Base-by-base conservation (phyloP, 2,113 vertebrate genomes). In the Oophaga pumilio region DNA sequence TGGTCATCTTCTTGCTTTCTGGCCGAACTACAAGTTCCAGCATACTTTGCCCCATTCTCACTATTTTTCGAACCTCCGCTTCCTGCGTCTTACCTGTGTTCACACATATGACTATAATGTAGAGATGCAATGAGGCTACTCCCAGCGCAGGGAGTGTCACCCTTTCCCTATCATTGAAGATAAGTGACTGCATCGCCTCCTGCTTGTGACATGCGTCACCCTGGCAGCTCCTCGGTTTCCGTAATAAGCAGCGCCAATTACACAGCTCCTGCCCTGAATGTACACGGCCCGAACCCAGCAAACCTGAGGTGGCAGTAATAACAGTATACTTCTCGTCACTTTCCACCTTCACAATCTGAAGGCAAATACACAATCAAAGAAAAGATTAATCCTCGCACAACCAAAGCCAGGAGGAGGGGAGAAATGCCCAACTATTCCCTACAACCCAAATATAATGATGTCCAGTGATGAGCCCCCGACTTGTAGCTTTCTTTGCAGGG, bases 331-430 rank as follows among this genome's bases (percentile, higher is more conserved):
- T 52, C 68, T 62, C 56, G 76, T 18, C 62, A 52, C 83, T 69
- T 26, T 24, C 24, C 57, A 82, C 82, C 17, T 43, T 20, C 53
- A 43, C 71, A 85, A 76, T 85, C 84, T 59, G 8, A 60, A 60
- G 84, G 33, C 71, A 85, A 85, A 85, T 71, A 85, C 15, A 22
- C 68, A 50, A 76, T 77, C 28, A n/a, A n/a, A 59, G 50, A 43
- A 85, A 64, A 74, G 73, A 64, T 52, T 77, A 62, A 64, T 60
- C 56, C 33, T 74, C n/a, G 53, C 82, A 71, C 14, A 56, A n/a
- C 24, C 0, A 71, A 71, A 8, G 62, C 0, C n/a, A 2, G 6
- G 1, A n/a, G 62, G 62, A n/a, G 8, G 9, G 62, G 22, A 20
- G 10, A 9, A 10, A 22, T 18, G n/a, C 20, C 62, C 62, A 20